Percentiles rank a stretch among this genome's conserved stretches.
These are phyloP conservation scores for Chamaetylas fuelleborni DNA, from an alignment of 2,113 vertebrate species.

Conservation along the genomic window DNA sequence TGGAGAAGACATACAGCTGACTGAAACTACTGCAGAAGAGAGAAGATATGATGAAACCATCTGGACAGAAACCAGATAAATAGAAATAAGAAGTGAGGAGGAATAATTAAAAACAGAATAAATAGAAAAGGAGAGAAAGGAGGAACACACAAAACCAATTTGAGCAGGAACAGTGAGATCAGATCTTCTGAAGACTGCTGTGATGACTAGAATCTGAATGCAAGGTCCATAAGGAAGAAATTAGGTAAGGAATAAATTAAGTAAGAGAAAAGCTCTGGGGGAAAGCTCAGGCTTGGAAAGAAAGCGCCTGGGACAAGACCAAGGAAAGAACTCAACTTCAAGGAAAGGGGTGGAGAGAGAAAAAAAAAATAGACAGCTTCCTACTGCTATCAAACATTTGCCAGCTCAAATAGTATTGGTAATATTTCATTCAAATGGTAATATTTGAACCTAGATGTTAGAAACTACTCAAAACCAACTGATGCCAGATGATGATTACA, in stretches of 20 bases:
- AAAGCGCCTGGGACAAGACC: neutral
- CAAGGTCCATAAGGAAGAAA: neutral
- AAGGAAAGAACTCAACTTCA: neutral
- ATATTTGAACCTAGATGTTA: neutral
- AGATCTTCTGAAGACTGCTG: neutral
- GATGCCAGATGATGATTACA: neutral
- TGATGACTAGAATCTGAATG: neutral
- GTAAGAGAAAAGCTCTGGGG: neutral
- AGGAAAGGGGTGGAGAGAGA: neutral
- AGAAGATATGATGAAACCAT: neutral
- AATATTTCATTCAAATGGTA: neutral
- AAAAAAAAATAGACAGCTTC: neutral
- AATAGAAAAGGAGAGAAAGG: neutral
- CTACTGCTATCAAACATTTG: neutral
- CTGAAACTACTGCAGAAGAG: neutral
- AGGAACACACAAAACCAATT: fast-evolving
- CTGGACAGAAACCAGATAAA: neutral
- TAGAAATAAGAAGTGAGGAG: neutral
- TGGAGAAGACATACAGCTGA: neutral
- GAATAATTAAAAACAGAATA: neutral
- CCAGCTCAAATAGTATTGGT: neutral
- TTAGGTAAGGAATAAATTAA: neutral
- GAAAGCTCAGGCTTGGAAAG: neutral
- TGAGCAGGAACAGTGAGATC: neutral
- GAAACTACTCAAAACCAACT: neutral